These are phyloP conservation scores for Pygmarrhopalites habei DNA, from an alignment of 1,140 invertebrate genomes.

Conservation along the genomic window DNA sequence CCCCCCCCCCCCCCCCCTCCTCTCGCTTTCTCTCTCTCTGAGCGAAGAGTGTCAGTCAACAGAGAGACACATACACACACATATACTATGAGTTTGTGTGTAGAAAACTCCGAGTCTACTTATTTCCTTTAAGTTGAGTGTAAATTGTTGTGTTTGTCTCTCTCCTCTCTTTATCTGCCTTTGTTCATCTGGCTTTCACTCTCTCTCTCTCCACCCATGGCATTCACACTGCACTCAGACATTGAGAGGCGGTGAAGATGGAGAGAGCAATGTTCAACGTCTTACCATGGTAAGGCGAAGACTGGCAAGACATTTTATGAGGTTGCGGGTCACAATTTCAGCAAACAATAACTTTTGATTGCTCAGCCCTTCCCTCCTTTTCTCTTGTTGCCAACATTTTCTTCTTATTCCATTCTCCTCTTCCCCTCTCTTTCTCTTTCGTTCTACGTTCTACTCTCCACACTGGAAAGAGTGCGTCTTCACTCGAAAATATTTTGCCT, in stretches of 20 bases:
- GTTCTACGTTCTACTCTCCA: background rate
- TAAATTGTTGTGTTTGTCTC: slow-evolving; percentile 3
- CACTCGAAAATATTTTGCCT: no score
- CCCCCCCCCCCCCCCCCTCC: background rate
- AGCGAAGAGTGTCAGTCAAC: background rate
- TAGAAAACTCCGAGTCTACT: background rate
- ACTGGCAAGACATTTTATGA: no score
- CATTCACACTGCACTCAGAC: no score
- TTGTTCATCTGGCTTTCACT: no score
- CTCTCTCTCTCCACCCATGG: no score
- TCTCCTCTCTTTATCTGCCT: background rate
- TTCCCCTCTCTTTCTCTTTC: background rate
- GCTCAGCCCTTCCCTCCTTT: background rate
- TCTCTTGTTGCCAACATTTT: background rate
- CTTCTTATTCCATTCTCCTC: background rate
- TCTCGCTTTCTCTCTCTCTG: background rate
- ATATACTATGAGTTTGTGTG: no score
- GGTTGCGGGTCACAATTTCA: slow-evolving; percentile 20
- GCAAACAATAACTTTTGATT: slow-evolving; percentile 29
- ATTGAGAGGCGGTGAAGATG: no score
- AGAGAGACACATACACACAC: no score
- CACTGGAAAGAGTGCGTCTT: no score
- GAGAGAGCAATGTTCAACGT: no score
- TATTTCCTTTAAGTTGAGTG: slow-evolving; percentile 3
- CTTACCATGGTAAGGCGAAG: no score